phyloP scores from a whole-genome alignment of 1,140 invertebrate species.

The Mercenaria mercenaria region DNA sequence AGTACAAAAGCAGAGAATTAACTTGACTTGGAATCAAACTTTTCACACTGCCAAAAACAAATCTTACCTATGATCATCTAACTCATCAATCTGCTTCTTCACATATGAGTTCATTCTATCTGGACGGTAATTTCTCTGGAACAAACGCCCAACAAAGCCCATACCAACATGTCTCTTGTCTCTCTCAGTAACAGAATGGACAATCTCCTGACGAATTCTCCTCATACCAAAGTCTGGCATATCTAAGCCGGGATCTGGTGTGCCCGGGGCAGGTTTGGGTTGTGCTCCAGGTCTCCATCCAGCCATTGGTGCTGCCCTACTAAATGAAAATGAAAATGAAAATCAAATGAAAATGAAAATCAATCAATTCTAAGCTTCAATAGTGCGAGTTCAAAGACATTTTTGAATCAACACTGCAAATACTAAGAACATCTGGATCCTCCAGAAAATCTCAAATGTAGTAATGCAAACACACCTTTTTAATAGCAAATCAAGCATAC shows the following conservation, averaged over 20 bases:
- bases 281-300: conserved; percentile 77
- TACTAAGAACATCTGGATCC: too few relatives aligned
- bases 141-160: conserved; percentile 93
- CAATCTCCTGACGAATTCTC: conserved; percentile 89
- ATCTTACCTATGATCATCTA: conserved; percentile 94
- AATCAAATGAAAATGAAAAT: background rate
- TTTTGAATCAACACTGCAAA: too few relatives aligned
- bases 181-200: conserved; percentile 92
- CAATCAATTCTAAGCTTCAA: background rate
- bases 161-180: conserved; percentile 94
- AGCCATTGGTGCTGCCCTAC: background rate
- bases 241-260: conserved; percentile 76
- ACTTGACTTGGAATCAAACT: too few relatives aligned
- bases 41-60: too few relatives aligned
- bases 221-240: conserved; percentile 82
- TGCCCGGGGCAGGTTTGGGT: conserved; percentile 77
- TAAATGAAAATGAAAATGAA: background rate
- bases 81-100: conserved; percentile 93
- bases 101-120: conserved; percentile 89
- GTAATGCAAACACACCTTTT: too few relatives aligned
- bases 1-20: too few relatives aligned
- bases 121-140: conserved; percentile 88
- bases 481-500: too few relatives aligned
- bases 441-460: too few relatives aligned
- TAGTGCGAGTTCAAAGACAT: too few relatives aligned